Evolutionary conservation across 2,797 vertebrate species (phyloP).

Genomic region (Karalla daura): DNA sequence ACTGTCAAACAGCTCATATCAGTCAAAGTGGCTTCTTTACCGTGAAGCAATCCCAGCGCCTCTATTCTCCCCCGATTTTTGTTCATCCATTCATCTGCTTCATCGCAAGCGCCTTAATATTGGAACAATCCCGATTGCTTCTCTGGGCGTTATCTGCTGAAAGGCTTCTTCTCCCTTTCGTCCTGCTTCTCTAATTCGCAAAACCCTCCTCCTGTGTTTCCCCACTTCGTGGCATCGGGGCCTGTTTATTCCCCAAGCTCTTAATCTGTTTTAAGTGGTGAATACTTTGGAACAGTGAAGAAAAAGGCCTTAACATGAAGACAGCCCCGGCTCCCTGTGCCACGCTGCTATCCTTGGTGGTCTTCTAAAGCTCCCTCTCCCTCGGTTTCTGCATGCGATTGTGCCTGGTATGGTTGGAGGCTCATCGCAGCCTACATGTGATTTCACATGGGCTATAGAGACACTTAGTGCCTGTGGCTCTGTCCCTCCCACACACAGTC

Average conservation of each 20-base stretch:
- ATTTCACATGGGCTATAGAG: slow-evolving; percentile 83
- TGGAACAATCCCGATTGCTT: slow-evolving; percentile 59
- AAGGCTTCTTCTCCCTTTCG: slow-evolving; percentile 57
- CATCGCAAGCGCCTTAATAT: slow-evolving; percentile 64
- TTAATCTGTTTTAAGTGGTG: slow-evolving; percentile 84
- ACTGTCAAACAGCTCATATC: slow-evolving; percentile 24
- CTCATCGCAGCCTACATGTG: slow-evolving; percentile 81
- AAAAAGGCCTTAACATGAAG: slow-evolving; percentile 72
- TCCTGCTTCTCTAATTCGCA: slow-evolving; percentile 71
- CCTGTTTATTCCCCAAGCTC: slow-evolving; percentile 75
- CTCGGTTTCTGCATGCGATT: slow-evolving; percentile 66
- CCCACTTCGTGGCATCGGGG: slow-evolving; percentile 62
- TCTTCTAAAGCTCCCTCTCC: slow-evolving; percentile 68
- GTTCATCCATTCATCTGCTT: slow-evolving; percentile 61
- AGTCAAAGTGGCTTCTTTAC: slow-evolving; percentile 24
- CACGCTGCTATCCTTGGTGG: slow-evolving; percentile 73
- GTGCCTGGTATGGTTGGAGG: slow-evolving; percentile 77
- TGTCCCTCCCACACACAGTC: slow-evolving; percentile 79
- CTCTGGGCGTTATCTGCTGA: slow-evolving; percentile 65
- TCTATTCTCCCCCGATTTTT: slow-evolving; percentile 32
- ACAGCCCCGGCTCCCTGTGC: slow-evolving; percentile 60
- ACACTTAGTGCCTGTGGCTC: slow-evolving; percentile 78
- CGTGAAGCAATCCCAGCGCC: slow-evolving; percentile 22
- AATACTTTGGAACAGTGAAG: slow-evolving; percentile 78
- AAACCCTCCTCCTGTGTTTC: slow-evolving; percentile 65